Conservation (phyloP, 2,888 invertebrate genomes). For the Phortica magna region DNA sequence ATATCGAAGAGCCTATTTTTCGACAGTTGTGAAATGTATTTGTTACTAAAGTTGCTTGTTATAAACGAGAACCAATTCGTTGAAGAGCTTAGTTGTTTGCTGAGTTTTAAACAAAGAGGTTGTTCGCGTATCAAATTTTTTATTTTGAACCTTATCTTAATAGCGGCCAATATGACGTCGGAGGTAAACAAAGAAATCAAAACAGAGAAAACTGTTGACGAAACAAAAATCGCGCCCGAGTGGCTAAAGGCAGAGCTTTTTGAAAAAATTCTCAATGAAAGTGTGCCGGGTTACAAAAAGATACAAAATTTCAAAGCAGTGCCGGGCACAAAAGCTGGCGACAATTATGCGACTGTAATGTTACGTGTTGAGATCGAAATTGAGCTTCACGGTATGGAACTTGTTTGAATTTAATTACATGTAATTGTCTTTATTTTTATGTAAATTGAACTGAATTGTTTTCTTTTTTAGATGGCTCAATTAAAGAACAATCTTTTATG, state of each 20-base stretch:
- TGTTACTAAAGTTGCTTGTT: too few species aligned
- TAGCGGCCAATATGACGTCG: too few species aligned
- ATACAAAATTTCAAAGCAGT: slow-evolving; percentile 49
- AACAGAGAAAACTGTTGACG: neutral
- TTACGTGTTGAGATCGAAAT: slow-evolving; percentile 62
- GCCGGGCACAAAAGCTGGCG: slow-evolving; percentile 63
- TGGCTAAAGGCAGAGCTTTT: slow-evolving; percentile 55
- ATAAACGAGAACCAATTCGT: too few species aligned
- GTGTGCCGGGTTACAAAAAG: slow-evolving; percentile 43
- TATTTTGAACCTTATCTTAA: too few species aligned
- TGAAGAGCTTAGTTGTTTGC: too few species aligned
- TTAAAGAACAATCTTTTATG: slow-evolving; percentile 48
- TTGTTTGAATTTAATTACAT: neutral
- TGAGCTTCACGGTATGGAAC: slow-evolving; percentile 60
- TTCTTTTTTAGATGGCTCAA: neutral
- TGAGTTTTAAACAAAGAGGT: too few species aligned
- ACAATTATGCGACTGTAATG: slow-evolving; percentile 74
- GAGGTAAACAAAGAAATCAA: too few species aligned
- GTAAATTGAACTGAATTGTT: neutral
- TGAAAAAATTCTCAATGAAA: slow-evolving; percentile 47
- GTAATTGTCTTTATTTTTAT: too few species aligned
- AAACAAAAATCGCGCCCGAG: slow-evolving; percentile 38
- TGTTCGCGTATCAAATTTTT: too few species aligned
- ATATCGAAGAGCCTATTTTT: too few species aligned
- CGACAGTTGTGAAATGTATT: too few species aligned